phyloP scores from a whole-genome alignment of 2,888 invertebrate genomes.

The Muschampia plurimacula region DNA sequence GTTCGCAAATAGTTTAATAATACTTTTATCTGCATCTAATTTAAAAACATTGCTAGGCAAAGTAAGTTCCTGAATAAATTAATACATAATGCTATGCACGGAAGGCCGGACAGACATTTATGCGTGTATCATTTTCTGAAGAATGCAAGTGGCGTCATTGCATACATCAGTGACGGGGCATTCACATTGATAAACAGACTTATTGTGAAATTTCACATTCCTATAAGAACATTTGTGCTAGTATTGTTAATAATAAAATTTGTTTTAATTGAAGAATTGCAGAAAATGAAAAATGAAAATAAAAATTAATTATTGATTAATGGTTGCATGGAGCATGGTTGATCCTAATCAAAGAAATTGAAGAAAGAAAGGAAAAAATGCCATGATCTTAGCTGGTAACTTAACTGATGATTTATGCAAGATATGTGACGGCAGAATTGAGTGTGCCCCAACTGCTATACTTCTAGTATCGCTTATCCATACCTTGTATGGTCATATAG shows the following conservation, averaged over 20 bases:
- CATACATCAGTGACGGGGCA: constrained; percentile 16
- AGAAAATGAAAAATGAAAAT: neutral
- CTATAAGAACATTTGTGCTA: neutral
- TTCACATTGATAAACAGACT: constrained; percentile 24
- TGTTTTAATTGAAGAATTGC: neutral
- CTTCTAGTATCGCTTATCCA: constrained; percentile 75
- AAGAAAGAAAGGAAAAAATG: constrained; percentile 59
- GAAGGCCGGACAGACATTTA: constrained; percentile 20
- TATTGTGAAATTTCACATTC: neutral
- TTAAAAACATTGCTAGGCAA: constrained; percentile 10
- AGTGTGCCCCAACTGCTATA: constrained; percentile 79
- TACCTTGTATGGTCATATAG: constrained; percentile 73
- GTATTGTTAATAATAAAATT: neutral
- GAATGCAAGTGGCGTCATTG: constrained; percentile 29
- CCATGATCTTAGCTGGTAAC: constrained; percentile 69
- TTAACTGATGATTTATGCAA: constrained; percentile 75
- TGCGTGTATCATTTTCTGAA: constrained; percentile 34
- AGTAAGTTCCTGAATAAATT: constrained; percentile 27
- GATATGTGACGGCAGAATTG: constrained; percentile 77
- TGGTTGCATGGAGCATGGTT: neutral
- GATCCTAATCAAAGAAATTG: constrained; percentile 4
- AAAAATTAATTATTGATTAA: neutral
- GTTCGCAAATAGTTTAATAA: neutral
- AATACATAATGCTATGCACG: constrained; percentile 16
- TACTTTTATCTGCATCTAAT: constrained; percentile 11